Conservation (phyloP, 2,797 vertebrate species). For the Philypnodon macrostomus region DNA sequence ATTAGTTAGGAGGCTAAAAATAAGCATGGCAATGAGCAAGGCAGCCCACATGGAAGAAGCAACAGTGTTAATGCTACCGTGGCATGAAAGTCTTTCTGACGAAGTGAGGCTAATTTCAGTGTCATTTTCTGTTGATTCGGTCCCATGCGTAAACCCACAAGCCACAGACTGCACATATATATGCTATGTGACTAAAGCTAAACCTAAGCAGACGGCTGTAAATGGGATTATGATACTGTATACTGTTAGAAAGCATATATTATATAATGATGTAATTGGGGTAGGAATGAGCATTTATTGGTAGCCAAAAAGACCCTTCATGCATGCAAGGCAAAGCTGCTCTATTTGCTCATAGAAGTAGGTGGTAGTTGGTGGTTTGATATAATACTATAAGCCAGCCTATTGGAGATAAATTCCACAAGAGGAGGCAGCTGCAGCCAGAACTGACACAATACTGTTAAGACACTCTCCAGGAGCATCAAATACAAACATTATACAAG, state of each 20-base stretch:
- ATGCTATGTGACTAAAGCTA: not conserved
- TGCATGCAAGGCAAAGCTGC: not conserved
- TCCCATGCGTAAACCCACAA: not conserved
- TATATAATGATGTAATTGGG: not conserved
- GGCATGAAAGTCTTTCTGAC: conserved; percentile 14
- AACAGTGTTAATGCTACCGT: conserved; percentile 1
- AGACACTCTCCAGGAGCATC: conserved; percentile 10
- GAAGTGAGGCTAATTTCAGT: conserved; percentile 18
- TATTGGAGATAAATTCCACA: conserved; percentile 27
- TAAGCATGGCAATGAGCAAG: conserved; percentile 6
- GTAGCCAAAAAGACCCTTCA: not conserved
- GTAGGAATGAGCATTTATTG: conserved; percentile 1
- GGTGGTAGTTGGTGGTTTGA: conserved; percentile 15
- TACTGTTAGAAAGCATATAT: not conserved
- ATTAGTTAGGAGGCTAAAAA: conserved; percentile 12
- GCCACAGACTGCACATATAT: not conserved
- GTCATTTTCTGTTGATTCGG: conserved; percentile 12
- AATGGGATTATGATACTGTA: not conserved
- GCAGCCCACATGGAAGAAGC: conserved; percentile 8
- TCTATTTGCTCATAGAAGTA: conserved; percentile 9
- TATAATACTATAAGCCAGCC: conserved; percentile 12
- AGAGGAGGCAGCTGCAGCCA: conserved; percentile 11
- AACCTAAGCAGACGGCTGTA: not conserved
- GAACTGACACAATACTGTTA: conserved; percentile 25
- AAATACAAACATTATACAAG: conserved; percentile 15